phyloP scores from a whole-genome alignment of 2,888 invertebrate species.

The Pasiphila rectangulata region DNA sequence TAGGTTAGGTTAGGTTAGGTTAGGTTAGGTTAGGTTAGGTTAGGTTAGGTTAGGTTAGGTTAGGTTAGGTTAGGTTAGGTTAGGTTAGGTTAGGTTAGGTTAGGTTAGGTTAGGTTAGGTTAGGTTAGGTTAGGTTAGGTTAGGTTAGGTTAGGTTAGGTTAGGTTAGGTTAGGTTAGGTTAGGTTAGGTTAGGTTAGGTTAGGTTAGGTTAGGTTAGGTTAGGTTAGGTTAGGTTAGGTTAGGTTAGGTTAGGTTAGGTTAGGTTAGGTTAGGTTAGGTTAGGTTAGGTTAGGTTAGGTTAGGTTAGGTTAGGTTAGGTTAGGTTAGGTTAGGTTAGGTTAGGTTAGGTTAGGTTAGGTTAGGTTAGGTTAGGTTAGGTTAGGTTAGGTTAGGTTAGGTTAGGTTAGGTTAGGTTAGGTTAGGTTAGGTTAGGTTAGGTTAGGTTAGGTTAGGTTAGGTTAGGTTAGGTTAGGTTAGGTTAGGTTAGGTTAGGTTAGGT shows the following conservation, averaged over 20 bases:
- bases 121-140: conserved; percentile 30
- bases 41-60: conserved; percentile 32
- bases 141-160: conserved; percentile 30
- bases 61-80: conserved; percentile 27
- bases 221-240: conserved; percentile 31
- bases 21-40: conserved; percentile 31
- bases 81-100: conserved; percentile 32
- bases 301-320: conserved; percentile 33
- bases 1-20: conserved; percentile 30
- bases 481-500: no score
- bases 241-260: conserved; percentile 25
- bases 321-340: conserved; percentile 33
- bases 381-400: no score
- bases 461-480: no score
- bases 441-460: no score
- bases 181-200: conserved; percentile 32
- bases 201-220: conserved; percentile 32
- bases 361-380: no score
- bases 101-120: conserved; percentile 29
- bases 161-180: conserved; percentile 27
- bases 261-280: conserved; percentile 23
- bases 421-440: no score
- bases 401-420: no score
- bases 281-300: conserved; percentile 31
- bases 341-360: conserved; percentile 18